Percentiles rank a stretch among this genome's conserved stretches.
Conservation (phyloP, 2,797 vertebrate species). For the Varecia variegata region DNA sequence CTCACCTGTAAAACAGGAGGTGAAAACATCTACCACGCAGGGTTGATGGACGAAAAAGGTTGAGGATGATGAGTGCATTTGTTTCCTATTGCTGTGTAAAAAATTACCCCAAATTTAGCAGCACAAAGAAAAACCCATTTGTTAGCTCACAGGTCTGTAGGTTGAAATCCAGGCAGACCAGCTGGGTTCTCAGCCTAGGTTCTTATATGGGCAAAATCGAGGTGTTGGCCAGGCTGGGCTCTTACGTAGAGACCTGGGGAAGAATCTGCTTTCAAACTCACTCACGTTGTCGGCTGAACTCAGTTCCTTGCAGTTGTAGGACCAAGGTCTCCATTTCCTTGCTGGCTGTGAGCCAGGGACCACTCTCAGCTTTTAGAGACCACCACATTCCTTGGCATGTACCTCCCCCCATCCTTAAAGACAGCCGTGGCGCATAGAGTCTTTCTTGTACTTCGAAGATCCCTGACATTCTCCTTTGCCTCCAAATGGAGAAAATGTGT, state of each 20-base stretch:
- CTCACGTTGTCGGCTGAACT: neutral
- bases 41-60: neutral
- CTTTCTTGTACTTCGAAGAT: neutral
- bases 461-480: neutral
- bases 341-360: neutral
- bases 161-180: neutral
- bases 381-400: neutral
- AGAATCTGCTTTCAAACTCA: neutral
- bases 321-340: neutral
- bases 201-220: neutral
- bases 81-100: neutral
- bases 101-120: neutral
- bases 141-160: neutral
- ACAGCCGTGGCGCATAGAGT: accelerated
- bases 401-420: neutral
- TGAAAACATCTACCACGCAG: neutral
- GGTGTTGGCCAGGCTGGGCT: neutral
- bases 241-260: neutral
- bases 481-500: neutral
- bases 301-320: neutral
- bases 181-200: neutral
- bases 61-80: neutral
- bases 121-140: neutral
- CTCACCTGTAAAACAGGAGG: no score
- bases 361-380: neutral